These are phyloP conservation scores for Ashinkailepas kermadecensis DNA, from an alignment of 2,888 invertebrate genomes.

Conservation along the genomic window DNA sequence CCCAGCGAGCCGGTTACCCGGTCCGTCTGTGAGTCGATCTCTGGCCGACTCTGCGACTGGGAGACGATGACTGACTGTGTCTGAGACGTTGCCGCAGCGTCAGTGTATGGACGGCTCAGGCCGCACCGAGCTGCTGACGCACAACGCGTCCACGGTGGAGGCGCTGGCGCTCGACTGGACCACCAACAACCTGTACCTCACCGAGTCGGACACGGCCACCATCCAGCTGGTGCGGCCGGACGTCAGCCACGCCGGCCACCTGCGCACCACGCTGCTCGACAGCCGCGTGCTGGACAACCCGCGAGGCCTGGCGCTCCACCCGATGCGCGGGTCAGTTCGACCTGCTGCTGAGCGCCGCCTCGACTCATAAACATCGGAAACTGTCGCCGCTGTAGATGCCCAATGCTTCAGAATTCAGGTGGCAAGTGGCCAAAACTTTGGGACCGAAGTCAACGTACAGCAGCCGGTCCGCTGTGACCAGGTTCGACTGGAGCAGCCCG, in stretches of 20 bases:
- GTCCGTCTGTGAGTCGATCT: too few species aligned
- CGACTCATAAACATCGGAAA: too few species aligned
- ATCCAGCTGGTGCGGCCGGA: slow-evolving; percentile 73
- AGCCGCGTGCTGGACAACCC: slow-evolving; percentile 60
- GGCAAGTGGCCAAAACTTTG: too few species aligned
- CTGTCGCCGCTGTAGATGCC: too few species aligned
- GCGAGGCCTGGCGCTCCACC: slow-evolving; percentile 74
- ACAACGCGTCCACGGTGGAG: slow-evolving; percentile 69
- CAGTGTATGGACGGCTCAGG: slow-evolving; percentile 55
- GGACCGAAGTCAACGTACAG: too few species aligned
- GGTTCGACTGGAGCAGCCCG: too few species aligned
- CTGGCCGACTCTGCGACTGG: too few species aligned
- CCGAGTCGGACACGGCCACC: slow-evolving; percentile 67
- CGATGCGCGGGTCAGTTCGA: slow-evolving; percentile 54
- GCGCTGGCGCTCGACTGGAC: slow-evolving; percentile 80
- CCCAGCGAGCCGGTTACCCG: too few species aligned
- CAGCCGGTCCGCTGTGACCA: too few species aligned
- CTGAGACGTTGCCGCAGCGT: slow-evolving; percentile 35
- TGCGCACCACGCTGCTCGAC: slow-evolving; percentile 67
- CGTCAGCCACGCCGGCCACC: slow-evolving; percentile 38
- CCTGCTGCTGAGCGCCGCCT: too few species aligned
- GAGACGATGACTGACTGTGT: too few species aligned
- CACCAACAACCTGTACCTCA: slow-evolving; percentile 75
- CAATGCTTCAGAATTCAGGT: too few species aligned
- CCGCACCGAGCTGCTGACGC: slow-evolving; percentile 64